Conservation (phyloP, 1,140 invertebrate species). For the Temnothorax curvispinosus region DNA sequence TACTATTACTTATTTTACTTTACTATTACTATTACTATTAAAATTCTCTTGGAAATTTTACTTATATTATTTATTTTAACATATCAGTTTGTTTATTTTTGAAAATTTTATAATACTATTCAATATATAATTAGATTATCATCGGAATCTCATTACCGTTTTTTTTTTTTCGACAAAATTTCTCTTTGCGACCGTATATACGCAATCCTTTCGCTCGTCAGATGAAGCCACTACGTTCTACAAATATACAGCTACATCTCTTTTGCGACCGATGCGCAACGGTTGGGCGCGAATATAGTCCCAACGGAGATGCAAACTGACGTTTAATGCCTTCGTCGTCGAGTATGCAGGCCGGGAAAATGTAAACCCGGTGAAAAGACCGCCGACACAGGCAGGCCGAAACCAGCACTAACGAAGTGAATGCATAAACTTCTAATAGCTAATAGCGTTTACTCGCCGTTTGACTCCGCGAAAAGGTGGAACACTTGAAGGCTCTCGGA, state of each 20-base stretch:
- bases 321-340: constrained; percentile 33
- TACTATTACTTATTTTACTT: too few relatives aligned
- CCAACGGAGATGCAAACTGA: neutral
- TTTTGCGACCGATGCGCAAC: constrained; percentile 10
- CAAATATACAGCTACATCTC: constrained; percentile 45
- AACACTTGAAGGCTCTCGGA: constrained; percentile 38
- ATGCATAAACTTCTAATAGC: constrained; percentile 74
- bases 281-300: constrained; percentile 31
- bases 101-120: neutral
- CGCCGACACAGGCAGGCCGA: constrained; percentile 10
- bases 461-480: constrained; percentile 57
- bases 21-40: too few relatives aligned
- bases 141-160: neutral
- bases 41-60: neutral
- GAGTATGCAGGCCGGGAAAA: constrained; percentile 28
- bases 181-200: neutral
- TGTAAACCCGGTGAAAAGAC: constrained; percentile 23
- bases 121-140: neutral
- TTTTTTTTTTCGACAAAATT: neutral
- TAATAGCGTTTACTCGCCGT: constrained; percentile 75
- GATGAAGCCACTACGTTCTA: constrained; percentile 24
- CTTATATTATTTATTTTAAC: neutral
- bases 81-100: neutral
- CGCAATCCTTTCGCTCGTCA: neutral
- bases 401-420: constrained; percentile 24